phyloP scores from a whole-genome alignment of 2,888 invertebrate species.

The Timandra comae region DNA sequence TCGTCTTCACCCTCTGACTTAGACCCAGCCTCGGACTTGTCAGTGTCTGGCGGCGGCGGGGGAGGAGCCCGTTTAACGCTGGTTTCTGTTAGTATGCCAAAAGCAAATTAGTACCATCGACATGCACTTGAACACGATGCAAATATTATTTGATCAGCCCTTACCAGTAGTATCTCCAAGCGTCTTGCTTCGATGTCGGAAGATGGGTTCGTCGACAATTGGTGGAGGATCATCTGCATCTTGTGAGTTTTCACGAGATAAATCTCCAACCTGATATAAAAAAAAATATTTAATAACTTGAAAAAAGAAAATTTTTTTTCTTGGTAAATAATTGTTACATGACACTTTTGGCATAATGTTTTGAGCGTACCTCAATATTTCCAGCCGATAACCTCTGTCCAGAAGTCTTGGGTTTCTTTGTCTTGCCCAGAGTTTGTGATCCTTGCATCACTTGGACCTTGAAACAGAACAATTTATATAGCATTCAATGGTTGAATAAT shows the following conservation, averaged over 20 bases:
- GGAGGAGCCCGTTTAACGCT: slow-evolving; percentile 43
- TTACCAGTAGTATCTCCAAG: slow-evolving; percentile 82
- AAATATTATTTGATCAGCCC: not conserved
- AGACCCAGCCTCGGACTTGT: slow-evolving; percentile 80
- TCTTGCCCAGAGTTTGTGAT: slow-evolving; percentile 89
- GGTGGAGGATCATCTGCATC: slow-evolving; percentile 78
- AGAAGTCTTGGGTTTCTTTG: slow-evolving; percentile 86
- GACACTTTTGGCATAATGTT: not conserved
- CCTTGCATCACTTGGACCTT: slow-evolving; percentile 83
- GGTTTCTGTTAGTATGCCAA: slow-evolving; percentile 34
- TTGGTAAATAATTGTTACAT: no score
- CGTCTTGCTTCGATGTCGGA: slow-evolving; percentile 93
- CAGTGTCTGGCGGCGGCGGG: slow-evolving; percentile 62
- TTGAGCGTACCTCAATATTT: slow-evolving; percentile 81
- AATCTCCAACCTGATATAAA: slow-evolving; percentile 78
- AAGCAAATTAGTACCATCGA: not conserved
- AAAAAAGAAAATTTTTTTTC: not conserved
- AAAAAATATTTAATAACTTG: not conserved
- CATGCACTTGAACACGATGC: not conserved
- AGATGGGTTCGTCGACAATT: slow-evolving; percentile 61
- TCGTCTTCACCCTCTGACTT: slow-evolving; percentile 93
- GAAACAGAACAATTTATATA: slow-evolving; percentile 8
- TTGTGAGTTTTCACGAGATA: slow-evolving; percentile 82
- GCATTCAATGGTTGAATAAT: not conserved
- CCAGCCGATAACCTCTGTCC: slow-evolving; percentile 89